Evolutionary conservation across 35 echinoderm and acorn worm genomes (phyloP).

Genomic region (Diadema setosum): DNA sequence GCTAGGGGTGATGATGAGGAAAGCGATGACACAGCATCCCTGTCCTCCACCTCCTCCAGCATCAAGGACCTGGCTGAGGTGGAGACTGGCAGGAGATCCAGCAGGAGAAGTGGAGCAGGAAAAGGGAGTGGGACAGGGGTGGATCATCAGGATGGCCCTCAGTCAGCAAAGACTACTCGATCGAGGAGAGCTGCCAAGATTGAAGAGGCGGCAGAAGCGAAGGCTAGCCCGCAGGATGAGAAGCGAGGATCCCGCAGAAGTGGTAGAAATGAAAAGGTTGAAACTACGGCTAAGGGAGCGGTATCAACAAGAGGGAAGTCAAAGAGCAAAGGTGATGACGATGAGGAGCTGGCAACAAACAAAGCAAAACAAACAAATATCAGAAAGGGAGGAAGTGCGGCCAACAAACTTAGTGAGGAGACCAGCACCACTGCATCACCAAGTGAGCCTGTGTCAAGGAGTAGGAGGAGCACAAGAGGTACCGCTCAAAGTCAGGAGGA

Average conservation of each 20-base stretch:
- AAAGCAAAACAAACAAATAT: no score
- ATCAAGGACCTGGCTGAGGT: not conserved
- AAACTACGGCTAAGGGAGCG: not conserved
- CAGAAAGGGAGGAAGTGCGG: no score
- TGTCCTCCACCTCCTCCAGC: not conserved
- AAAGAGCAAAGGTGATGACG: no score
- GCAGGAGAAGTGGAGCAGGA: not conserved
- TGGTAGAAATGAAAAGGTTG: not conserved
- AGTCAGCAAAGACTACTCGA: not conserved
- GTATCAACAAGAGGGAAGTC: not conserved
- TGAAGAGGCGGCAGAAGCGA: not conserved
- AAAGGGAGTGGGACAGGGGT: not conserved
- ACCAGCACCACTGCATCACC: no score
- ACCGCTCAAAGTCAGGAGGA: not conserved
- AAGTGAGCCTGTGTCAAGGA: not conserved
- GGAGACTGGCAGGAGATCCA: not conserved
- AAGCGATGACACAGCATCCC: conserved; percentile 8
- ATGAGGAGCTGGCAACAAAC: no score
- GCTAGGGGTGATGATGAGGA: not conserved
- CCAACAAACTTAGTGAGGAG: no score
- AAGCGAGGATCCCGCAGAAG: no score
- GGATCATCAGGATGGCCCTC: not conserved
- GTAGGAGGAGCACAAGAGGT: not conserved
- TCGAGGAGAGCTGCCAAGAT: not conserved
- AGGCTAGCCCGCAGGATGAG: not conserved